Percentiles rank a stretch among this genome's conserved stretches.
These are phyloP conservation scores for Drosophila kikkawai DNA, from an alignment of 1,140 invertebrate genomes.

Conservation along the genomic window DNA sequence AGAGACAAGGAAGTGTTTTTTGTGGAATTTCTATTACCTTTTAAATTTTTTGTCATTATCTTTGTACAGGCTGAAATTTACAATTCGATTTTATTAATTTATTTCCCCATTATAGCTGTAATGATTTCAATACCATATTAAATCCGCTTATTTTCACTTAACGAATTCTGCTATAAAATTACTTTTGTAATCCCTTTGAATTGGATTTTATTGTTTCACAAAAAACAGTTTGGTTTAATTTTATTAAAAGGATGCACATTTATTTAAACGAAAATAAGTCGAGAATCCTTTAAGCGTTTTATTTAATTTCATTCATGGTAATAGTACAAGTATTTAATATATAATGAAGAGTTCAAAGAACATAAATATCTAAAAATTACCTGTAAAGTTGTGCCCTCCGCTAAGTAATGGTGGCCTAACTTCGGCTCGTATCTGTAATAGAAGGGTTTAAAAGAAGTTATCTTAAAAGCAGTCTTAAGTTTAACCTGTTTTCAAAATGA, in stretches of 20 bases:
- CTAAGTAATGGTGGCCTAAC: too few relatives aligned
- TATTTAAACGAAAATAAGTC: neutral
- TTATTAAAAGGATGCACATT: neutral
- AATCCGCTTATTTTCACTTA: slow-evolving; percentile 9
- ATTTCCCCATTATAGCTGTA: neutral
- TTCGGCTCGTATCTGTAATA: neutral
- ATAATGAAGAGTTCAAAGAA: too few relatives aligned
- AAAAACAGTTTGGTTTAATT: neutral
- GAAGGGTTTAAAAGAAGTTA: neutral
- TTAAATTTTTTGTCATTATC: neutral
- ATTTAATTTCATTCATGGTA: neutral
- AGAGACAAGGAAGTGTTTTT: too few relatives aligned
- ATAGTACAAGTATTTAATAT: too few relatives aligned
- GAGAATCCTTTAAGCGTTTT: neutral
- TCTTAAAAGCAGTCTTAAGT: neutral
- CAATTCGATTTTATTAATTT: neutral
- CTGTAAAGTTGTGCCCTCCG: too few relatives aligned
- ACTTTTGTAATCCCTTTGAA: neutral
- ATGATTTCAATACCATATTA: neutral
- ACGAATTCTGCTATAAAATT: neutral
- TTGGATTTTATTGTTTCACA: neutral
- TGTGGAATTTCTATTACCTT: neutral
- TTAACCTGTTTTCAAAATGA: neutral
- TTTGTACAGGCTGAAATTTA: neutral
- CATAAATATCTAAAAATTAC: too few relatives aligned